phyloP scores from a whole-genome alignment of 1,140 invertebrate species.

The Rhizoglyphus robini region DNA sequence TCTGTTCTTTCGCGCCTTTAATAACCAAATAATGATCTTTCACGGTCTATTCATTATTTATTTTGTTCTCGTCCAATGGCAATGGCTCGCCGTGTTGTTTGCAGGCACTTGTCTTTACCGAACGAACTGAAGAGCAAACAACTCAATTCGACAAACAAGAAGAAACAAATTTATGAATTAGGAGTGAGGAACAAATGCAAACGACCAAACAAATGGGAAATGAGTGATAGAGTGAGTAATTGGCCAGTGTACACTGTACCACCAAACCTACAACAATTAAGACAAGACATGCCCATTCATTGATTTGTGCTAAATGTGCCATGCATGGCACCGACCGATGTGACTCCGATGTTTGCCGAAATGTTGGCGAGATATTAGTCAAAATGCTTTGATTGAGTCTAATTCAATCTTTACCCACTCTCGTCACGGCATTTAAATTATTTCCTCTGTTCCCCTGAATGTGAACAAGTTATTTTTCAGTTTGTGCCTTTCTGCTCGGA shows the following conservation, averaged over 20 bases:
- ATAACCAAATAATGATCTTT: no score
- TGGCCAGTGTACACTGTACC: background rate
- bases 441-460: background rate
- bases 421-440: background rate
- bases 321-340: no score
- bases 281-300: background rate
- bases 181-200: no score
- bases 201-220: background rate
- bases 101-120: no score
- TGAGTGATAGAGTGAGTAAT: background rate
- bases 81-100: no score
- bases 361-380: background rate
- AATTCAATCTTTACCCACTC: background rate
- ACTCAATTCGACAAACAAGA: no score
- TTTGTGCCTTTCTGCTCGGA: no score
- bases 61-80: no score
- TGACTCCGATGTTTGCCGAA: background rate
- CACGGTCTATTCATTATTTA: no score
- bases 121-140: no score
- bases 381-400: conserved; percentile 5
- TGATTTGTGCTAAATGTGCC: background rate
- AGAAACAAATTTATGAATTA: no score
- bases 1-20: no score
- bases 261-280: background rate
- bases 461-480: background rate